Percentiles rank a stretch among this genome's conserved stretches.
phyloP scores from a whole-genome alignment of 2,113 vertebrate genomes.

The Felis catus region DNA sequence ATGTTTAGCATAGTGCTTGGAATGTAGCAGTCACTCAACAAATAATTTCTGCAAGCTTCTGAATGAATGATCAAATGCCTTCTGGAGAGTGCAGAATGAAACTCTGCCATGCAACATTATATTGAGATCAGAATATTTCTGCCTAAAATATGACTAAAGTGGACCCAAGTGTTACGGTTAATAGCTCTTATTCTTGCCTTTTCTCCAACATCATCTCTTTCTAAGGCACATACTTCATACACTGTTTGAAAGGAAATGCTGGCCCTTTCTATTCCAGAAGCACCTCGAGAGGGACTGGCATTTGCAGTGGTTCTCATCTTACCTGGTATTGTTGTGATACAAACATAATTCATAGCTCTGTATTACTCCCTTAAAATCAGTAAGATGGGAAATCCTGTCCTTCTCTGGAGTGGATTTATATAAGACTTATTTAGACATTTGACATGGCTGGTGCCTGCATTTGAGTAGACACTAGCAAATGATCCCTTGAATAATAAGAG shows the following conservation, averaged over 20 bases:
- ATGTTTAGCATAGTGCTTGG: background rate
- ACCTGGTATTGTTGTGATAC: background rate
- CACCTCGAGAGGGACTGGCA: background rate
- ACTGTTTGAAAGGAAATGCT: background rate
- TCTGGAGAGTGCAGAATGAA: background rate
- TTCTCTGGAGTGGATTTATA: background rate
- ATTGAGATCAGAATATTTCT: background rate
- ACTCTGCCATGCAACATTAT: background rate
- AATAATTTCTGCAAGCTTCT: background rate
- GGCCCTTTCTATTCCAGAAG: background rate
- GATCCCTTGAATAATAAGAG: background rate
- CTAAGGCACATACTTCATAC: background rate
- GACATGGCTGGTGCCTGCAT: background rate
- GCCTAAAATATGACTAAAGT: background rate
- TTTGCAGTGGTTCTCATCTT: background rate
- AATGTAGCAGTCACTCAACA: background rate
- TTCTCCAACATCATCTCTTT: background rate
- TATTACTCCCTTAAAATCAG: background rate
- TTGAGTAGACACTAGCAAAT: background rate
- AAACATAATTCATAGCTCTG: background rate
- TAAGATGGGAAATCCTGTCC: background rate
- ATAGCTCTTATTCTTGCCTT: background rate
- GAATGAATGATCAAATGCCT: background rate
- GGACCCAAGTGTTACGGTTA: background rate
- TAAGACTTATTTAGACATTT: slow-evolving; percentile 22